These are phyloP conservation scores for Pitta sordida DNA, from an alignment of 2,113 vertebrate genomes.

Conservation along the genomic window DNA sequence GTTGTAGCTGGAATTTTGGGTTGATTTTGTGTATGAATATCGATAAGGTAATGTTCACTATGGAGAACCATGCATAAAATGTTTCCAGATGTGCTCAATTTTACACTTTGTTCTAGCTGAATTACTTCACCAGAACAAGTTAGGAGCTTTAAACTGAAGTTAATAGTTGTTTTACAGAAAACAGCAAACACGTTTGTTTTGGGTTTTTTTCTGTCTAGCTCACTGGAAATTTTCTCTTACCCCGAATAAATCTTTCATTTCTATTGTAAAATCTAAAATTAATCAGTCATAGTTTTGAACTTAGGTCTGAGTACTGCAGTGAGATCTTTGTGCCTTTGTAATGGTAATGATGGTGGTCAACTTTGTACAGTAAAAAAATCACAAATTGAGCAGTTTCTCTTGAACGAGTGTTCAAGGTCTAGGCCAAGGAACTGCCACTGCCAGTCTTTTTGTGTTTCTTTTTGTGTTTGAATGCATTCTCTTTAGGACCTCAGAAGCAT, in stretches of 20 bases:
- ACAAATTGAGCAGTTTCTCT: too few species aligned
- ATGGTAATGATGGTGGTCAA: background rate
- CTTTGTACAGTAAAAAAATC: too few species aligned
- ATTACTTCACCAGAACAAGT: background rate
- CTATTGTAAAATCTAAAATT: background rate
- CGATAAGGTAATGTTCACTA: background rate
- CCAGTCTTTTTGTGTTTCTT: too few species aligned
- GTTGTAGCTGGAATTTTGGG: background rate
- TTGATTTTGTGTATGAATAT: background rate
- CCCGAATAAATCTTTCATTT: background rate
- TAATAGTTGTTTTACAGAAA: background rate
- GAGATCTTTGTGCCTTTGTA: background rate
- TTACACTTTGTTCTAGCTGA: background rate
- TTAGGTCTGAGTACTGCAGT: background rate
- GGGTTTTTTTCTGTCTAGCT: background rate
- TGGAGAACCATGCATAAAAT: background rate
- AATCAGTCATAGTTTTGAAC: background rate
- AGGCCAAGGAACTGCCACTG: too few species aligned
- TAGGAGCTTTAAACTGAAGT: background rate
- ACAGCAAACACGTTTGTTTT: background rate
- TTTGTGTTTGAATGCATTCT: background rate
- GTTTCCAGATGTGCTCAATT: background rate
- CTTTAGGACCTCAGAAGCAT: background rate
- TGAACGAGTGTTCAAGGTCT: too few species aligned
- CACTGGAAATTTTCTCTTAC: background rate